These are phyloP conservation scores for Eristalis arbustorum DNA, from an alignment of 2,888 invertebrate species.

Conservation along the genomic window DNA sequence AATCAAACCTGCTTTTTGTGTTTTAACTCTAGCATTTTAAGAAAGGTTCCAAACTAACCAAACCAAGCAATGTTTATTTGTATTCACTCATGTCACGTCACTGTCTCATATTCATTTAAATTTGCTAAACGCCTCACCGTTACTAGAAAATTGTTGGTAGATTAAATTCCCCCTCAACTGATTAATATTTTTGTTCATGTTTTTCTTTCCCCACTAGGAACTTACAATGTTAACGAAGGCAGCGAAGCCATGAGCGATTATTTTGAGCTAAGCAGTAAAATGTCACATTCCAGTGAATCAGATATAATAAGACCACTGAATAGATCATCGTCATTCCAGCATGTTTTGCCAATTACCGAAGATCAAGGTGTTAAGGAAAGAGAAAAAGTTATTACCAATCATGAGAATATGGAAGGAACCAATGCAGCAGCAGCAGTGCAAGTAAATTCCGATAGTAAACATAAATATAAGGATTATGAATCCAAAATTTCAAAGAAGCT, in stretches of 20 bases:
- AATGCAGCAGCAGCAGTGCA: conserved; percentile 3
- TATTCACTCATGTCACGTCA: background rate
- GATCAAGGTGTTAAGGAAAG: conserved; percentile 7
- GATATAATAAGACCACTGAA: conserved; percentile 47
- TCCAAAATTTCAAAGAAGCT: conserved; percentile 48
- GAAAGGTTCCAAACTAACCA: too few relatives aligned
- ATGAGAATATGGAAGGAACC: background rate
- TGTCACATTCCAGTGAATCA: conserved; percentile 60
- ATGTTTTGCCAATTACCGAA: conserved; percentile 36
- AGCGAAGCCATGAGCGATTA: conserved; percentile 44
- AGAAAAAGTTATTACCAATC: conserved; percentile 14
- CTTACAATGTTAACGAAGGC: conserved; percentile 54
- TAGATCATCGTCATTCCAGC: conserved; percentile 56
- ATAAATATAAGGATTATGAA: conserved; percentile 44
- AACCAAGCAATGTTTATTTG: too few relatives aligned
- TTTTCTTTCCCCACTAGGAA: conserved; percentile 23
- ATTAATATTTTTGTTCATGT: background rate
- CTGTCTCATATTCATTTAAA: background rate
- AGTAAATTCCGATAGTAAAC: conserved; percentile 17
- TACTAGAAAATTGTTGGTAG: too few relatives aligned
- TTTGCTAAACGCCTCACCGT: background rate
- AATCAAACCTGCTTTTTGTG: too few relatives aligned
- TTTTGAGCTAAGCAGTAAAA: conserved; percentile 47
- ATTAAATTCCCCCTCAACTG: too few relatives aligned
- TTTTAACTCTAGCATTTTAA: too few relatives aligned